Conservation (phyloP, 2,113 vertebrate species). For the Cettia cetti region DNA sequence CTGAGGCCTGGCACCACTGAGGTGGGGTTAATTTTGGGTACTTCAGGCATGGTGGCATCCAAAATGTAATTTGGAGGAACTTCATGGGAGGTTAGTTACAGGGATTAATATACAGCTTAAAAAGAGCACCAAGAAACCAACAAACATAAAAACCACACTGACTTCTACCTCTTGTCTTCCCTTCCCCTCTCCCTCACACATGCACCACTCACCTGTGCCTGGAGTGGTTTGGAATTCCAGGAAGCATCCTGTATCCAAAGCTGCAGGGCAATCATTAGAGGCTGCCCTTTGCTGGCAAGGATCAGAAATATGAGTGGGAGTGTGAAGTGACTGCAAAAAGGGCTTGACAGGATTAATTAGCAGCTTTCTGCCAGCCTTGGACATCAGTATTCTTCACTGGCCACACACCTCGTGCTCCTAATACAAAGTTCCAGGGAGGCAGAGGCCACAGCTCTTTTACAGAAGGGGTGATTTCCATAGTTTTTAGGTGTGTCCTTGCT, state of each 20-base stretch:
- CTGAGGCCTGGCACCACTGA: neutral
- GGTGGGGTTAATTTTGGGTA: neutral
- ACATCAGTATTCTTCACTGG: neutral
- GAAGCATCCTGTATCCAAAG: neutral
- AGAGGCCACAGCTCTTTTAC: neutral
- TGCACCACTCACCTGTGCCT: accelerated
- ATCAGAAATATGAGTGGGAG: neutral
- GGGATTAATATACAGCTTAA: neutral
- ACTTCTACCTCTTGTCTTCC: neutral
- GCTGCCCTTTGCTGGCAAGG: neutral
- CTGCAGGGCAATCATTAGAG: neutral
- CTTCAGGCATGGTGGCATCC: neutral
- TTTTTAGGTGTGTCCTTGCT: neutral
- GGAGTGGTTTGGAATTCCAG: neutral
- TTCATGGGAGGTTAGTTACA: neutral
- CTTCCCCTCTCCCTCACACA: neutral
- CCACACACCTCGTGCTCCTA: neutral
- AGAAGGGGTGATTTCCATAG: neutral
- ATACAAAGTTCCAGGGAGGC: neutral
- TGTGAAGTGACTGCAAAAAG: neutral
- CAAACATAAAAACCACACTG: accelerated
- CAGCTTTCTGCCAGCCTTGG: neutral
- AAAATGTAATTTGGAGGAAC: neutral
- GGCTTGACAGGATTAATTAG: neutral
- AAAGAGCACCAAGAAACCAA: neutral